Evolutionary conservation across 2,888 invertebrate genomes (phyloP), one percentile per base, ranked within the genome.

Genomic region (Oscheius myriophilus): DNA sequence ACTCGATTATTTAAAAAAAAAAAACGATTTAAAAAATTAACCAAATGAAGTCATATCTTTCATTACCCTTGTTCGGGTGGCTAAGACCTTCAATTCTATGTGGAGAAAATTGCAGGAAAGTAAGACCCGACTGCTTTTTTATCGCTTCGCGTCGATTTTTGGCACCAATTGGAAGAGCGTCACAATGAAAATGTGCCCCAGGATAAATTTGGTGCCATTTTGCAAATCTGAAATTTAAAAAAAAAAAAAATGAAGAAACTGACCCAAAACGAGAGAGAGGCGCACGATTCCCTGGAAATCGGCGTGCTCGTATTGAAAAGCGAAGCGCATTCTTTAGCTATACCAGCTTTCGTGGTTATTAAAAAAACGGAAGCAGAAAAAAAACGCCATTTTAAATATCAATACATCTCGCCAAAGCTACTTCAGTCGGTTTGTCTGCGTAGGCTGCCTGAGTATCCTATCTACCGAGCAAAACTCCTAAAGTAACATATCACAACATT

Each of bases 261-360:
- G 72, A 88, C 95, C 97, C 74, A 96, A 95, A 16, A 98, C 98
- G 26, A 97, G 90, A 33, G 97, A 96, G 69, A 99, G 89, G 72
- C 97, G 91, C 88, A 99, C 97, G 84, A 99, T 96, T 62, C 98
- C 98, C 88, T 98, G 97, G 87, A 99, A 99, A 88, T 99, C 98
- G 2, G 98, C 98, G 87, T 99, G 98, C 87, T 99, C 98, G 81
- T n/a, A n/a, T n/a, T n/a, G n/a, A n/a, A n/a, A n/a, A n/a, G n/a
- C n/a, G n/a, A n/a, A n/a, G n/a, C n/a, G n/a, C n/a, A n/a, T n/a
- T n/a, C n/a, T n/a, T n/a, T n/a, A n/a, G n/a, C n/a, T n/a, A n/a
- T n/a, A n/a, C n/a, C n/a, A n/a, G n/a, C n/a, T n/a, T n/a, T n/a
- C n/a, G n/a, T n/a, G n/a, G n/a, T n/a, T n/a, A n/a, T n/a, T n/a